Evolutionary conservation across 2,888 invertebrate genomes (phyloP).

Genomic region (Eristalis tenax): DNA sequence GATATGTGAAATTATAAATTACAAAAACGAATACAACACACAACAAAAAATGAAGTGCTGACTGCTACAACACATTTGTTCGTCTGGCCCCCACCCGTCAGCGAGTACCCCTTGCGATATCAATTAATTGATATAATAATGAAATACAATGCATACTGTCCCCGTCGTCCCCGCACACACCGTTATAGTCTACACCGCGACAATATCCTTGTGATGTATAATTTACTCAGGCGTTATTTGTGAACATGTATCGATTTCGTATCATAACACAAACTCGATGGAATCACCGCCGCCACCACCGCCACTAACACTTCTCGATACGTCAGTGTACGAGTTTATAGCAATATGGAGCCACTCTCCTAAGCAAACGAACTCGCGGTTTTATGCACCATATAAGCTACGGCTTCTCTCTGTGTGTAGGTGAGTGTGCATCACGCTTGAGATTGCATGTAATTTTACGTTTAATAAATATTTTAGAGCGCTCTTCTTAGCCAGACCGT

Average conservation of each 20-base stretch:
- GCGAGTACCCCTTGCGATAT: slow-evolving; percentile 3
- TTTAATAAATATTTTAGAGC: slow-evolving; percentile 63
- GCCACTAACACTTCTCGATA: neutral
- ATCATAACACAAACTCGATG: slow-evolving; percentile 52
- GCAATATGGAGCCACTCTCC: neutral
- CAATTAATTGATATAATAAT: slow-evolving; percentile 68
- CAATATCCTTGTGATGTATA: slow-evolving; percentile 56
- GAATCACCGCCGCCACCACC: neutral
- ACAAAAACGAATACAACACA: slow-evolving; percentile 22
- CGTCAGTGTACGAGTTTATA: neutral
- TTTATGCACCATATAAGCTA: slow-evolving; percentile 7
- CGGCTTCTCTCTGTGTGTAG: neutral
- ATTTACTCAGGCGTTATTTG: slow-evolving; percentile 63
- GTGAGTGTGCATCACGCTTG: slow-evolving; percentile 40
- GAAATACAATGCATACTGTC: slow-evolving; percentile 49
- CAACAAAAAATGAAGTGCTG: slow-evolving; percentile 7
- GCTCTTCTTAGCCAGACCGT: slow-evolving; percentile 9
- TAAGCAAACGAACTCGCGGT: slow-evolving; percentile 60
- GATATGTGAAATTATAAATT: slow-evolving; percentile 63
- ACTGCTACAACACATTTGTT: neutral
- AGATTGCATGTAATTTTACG: slow-evolving; percentile 65
- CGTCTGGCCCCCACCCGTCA: neutral
- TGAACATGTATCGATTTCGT: slow-evolving; percentile 65
- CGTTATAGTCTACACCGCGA: neutral
- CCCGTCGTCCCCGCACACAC: neutral